Base-by-base conservation (phyloP, 2,888 invertebrate species). In the Zaprionus obscuricornis region DNA sequence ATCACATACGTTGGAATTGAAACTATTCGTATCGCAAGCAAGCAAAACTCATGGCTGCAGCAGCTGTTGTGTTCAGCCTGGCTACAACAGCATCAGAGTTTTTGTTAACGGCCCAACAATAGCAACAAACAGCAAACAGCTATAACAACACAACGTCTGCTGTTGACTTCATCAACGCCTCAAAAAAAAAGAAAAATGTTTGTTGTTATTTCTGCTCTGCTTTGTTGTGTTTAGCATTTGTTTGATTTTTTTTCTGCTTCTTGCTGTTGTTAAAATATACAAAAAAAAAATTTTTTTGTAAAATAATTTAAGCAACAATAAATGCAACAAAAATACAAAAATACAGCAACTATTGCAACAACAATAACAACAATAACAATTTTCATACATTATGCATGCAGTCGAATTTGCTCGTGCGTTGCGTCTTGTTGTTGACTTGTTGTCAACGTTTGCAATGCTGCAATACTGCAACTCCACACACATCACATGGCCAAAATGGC, bases 101-200 rank as follows among this genome's bases (percentile, higher is more conserved):
- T 42, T 42, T 17, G n/a, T 42, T 13, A 14, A 42, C 42, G 27
- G 17, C 16, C 31, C 33, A 45, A 22, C 20, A 45, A 29, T 29
- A 43, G 17, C 31, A 31, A 31, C 20, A 18, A n/a, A 17, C 50
- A 51, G 5, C 46, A 45, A 54, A 5, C 29, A 49, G 2, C 24
- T 16, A 29, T 34, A 58, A 26, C 34, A 27, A 8, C 46, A 14
- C 43, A 16, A 29, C 54, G 65, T 52, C 52, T 50, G 55, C 56
- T 78, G 73, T 71, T 71, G 73, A 73, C 75, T 76, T 77, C 67
- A 77, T 76, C 77, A 66, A 73, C 73, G 74, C 76, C 76, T 74
- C 37, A 47, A 50, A 56, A 59, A 3, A n/a, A 1, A 34, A 24
- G 54, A 56, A 59, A 3, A n/a, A 1, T 39, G 26, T 22, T 59